Conservation (phyloP, 2,113 vertebrate species). For the Dromaius novaehollandiae region DNA sequence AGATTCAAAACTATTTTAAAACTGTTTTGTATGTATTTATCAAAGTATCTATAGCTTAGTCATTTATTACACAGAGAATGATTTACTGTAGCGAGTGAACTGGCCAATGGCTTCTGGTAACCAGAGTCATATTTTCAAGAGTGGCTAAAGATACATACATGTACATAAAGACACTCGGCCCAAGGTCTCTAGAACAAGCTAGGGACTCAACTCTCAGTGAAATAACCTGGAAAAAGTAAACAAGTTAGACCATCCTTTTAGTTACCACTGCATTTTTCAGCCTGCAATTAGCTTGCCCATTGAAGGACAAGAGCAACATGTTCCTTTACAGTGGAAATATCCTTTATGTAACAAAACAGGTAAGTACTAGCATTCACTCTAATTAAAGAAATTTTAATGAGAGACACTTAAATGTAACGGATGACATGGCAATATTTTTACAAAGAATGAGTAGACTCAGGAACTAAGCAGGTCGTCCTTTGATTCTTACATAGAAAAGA, state of each 20-base stretch:
- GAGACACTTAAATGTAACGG: conserved; percentile 15
- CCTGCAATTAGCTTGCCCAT: neutral
- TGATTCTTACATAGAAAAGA: conserved; percentile 25
- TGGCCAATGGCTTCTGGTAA: neutral
- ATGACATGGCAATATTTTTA: conserved; percentile 51
- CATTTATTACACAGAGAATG: neutral
- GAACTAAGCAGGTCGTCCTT: conserved; percentile 13
- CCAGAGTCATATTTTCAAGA: neutral
- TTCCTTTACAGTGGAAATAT: neutral
- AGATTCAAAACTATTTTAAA: neutral
- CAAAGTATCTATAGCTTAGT: neutral
- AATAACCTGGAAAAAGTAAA: neutral
- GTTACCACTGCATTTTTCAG: neutral
- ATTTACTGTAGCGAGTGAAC: neutral
- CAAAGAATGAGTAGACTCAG: conserved; percentile 23
- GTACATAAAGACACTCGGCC: neutral
- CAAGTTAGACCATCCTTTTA: neutral
- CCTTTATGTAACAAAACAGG: neutral
- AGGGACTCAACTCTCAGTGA: neutral
- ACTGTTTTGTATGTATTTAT: neutral
- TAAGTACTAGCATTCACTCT: neutral
- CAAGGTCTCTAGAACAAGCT: neutral
- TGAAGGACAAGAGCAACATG: neutral
- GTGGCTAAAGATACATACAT: neutral
- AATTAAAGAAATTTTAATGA: conserved; percentile 27